Evolutionary conservation across 2,797 vertebrate species (phyloP).

Genomic region (Spizella passerina): DNA sequence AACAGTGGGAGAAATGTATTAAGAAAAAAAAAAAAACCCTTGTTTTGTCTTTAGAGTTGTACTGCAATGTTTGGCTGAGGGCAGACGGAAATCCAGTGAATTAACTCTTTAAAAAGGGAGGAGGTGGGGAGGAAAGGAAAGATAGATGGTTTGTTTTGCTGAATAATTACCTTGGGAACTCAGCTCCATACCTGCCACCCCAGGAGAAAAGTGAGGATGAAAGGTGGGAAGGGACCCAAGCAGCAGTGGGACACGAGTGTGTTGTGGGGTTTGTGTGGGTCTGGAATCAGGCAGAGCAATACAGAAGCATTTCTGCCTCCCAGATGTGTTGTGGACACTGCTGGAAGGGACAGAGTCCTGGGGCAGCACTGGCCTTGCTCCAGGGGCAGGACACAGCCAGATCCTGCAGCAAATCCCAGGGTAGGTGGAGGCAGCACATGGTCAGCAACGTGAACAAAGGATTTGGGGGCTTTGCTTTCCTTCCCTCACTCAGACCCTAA

Average conservation of each 20-base stretch:
- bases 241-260: neutral
- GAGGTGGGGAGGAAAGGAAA: neutral
- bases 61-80: neutral
- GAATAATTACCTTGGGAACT: neutral
- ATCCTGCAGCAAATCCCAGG: neutral
- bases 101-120: neutral
- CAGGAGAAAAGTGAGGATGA: neutral
- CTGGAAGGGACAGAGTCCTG: neutral
- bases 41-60: slow-evolving; percentile 41
- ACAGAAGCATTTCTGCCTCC: neutral
- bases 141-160: neutral
- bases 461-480: neutral
- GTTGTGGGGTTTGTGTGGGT: fast-evolving
- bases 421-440: neutral
- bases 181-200: neutral
- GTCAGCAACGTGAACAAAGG: neutral
- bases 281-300: fast-evolving
- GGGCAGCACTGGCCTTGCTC: neutral
- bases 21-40: neutral
- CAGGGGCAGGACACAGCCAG: neutral
- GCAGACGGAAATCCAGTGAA: neutral
- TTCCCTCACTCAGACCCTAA: neutral
- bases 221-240: neutral
- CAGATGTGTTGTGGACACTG: fast-evolving
- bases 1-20: slow-evolving; percentile 35